Conservation (phyloP, 2,888 invertebrate species). For the Drosophila prostipennis region DNA sequence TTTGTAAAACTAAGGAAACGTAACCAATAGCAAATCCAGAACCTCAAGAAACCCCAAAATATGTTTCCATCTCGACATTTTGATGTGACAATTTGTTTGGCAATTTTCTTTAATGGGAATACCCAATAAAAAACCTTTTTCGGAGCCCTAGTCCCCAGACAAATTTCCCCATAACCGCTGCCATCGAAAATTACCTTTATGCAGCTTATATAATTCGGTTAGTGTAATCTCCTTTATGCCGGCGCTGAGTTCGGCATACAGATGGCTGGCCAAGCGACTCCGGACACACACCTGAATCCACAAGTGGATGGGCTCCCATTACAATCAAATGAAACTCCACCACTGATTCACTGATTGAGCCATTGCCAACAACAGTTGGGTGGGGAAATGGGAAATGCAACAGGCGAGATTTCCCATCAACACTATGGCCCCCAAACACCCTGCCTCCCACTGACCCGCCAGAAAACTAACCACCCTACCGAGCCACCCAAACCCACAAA, state of each 20-base stretch:
- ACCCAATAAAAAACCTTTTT: neutral
- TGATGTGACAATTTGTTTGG: no score
- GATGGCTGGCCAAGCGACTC: slow-evolving; percentile 7
- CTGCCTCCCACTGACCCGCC: neutral
- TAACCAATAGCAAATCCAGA: no score
- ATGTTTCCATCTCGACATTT: neutral
- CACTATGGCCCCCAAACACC: slow-evolving; percentile 1
- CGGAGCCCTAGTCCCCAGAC: slow-evolving; percentile 2
- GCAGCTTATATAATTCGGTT: slow-evolving; percentile 44
- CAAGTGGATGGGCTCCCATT: slow-evolving; percentile 73
- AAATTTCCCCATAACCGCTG: slow-evolving; percentile 9
- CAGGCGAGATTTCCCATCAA: slow-evolving; percentile 47
- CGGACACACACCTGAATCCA: slow-evolving; percentile 57
- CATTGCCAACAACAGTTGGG: slow-evolving; percentile 55
- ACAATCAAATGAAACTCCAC: slow-evolving; percentile 73
- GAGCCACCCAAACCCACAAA: slow-evolving; percentile 16
- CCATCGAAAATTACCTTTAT: slow-evolving; percentile 35
- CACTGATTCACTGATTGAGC: slow-evolving; percentile 71
- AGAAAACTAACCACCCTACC: neutral
- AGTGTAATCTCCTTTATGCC: slow-evolving; percentile 32
- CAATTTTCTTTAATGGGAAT: neutral
- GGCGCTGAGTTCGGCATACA: slow-evolving; percentile 8
- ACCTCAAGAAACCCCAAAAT: neutral
- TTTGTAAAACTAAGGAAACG: no score
- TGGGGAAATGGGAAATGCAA: slow-evolving; percentile 28